These are phyloP conservation scores for Mycalesis mineus DNA, from an alignment of 2,888 invertebrate genomes.

Conservation along the genomic window DNA sequence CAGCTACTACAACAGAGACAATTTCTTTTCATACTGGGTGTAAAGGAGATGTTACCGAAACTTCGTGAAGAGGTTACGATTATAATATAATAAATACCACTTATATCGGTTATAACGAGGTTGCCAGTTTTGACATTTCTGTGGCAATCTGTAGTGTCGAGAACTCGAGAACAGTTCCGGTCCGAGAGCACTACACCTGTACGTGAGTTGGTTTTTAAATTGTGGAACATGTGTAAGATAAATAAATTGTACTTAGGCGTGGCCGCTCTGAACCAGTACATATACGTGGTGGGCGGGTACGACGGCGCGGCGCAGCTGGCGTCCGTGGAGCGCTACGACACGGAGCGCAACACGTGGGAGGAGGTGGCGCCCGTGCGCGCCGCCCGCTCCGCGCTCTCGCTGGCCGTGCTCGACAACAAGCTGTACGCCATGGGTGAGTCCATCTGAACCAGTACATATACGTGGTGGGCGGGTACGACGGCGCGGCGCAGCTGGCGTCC, in stretches of 20 bases:
- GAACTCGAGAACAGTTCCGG: too few relatives aligned
- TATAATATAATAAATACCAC: too few relatives aligned
- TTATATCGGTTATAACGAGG: too few relatives aligned
- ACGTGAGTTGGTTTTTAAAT: too few relatives aligned
- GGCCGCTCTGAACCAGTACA: constrained; percentile 88
- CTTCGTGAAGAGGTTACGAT: too few relatives aligned
- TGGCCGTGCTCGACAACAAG: constrained; percentile 90
- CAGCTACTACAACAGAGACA: too few relatives aligned
- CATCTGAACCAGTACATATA: constrained; percentile 75
- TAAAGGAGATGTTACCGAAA: too few relatives aligned
- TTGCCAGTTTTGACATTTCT: too few relatives aligned
- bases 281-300: constrained; percentile 97
- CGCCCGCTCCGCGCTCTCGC: constrained; percentile 91
- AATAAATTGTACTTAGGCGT: constrained; percentile 76
- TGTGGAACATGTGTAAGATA: not conserved
- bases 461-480: constrained; percentile 97
- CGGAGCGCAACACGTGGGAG: constrained; percentile 89
- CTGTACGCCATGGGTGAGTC: constrained; percentile 90
- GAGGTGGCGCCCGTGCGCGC: constrained; percentile 85
- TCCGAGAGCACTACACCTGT: too few relatives aligned
- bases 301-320: constrained; percentile 89
- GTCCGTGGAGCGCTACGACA: constrained; percentile 91
- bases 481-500: constrained; percentile 85
- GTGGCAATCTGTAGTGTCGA: too few relatives aligned
- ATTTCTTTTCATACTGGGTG: too few relatives aligned